Evolutionary conservation across 2,113 vertebrate genomes (phyloP), one percentile per base, ranked within the genome.

Genomic region (Chionodraco myersi): DNA sequence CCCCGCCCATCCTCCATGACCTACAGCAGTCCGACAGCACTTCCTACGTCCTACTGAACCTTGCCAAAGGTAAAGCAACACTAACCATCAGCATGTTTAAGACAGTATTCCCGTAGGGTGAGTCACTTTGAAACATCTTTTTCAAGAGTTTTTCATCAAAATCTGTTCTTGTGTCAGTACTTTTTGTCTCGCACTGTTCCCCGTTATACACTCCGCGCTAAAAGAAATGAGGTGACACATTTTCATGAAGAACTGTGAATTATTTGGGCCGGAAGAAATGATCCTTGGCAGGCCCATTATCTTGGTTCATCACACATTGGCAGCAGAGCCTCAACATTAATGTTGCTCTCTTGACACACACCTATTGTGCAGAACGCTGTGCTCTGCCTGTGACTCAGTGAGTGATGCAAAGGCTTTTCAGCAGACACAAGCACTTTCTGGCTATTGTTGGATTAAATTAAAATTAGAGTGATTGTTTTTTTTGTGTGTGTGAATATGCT

Each of bases 31-130:
- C 93, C 10, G 98, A 99, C 75, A 97, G 94, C 94, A 96, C 96
- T 64, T 99, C 97, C 45, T 99, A 98, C 83, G 97, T 99, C 91
- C 96, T 99, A 49, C 97, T 99, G 77, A 99, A 98, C 89, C 93
- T 99, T 14, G 98, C 98, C n/a, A 97, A 98, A 96, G 95, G 97
- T 97, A 79, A 62, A 54, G 3, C 3, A n/a, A 41, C 14, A 61
- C n/a, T 6, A 23, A 44, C 5, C 3, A 4, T 10, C 14, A 64
- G 51, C 14, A n/a, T 8, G 7, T 34, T 9, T 5, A 11, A 14
- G 10, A 57, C 21, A 0, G 7, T 10, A 23, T 47, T 26, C 41
- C 36, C 18, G 10, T 51, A 2, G 15, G 45, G 64, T n/a, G 16
- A 67, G 10, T 30, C 68, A 49, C 53, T 61, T 61, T 21, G 30